Conservation (phyloP, 92 coral and sea anemone genomes). For the Palythoa grandis region DNA sequence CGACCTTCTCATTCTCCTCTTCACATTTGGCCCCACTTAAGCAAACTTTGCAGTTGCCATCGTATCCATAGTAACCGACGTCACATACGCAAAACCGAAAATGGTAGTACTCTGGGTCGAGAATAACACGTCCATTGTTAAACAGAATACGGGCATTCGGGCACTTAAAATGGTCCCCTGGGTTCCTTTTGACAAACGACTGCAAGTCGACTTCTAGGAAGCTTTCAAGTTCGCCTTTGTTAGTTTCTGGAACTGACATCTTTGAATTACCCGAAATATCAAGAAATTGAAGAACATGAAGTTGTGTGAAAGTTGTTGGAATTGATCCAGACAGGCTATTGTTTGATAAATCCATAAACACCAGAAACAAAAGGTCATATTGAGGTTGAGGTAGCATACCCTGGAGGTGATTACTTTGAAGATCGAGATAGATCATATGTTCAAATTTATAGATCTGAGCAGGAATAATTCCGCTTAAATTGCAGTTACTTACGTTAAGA, state of each 20-base stretch:
- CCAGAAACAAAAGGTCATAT: conserved; percentile 14
- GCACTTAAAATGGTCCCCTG: conserved; percentile 47
- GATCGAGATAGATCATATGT: conserved; percentile 33
- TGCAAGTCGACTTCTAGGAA: conserved; percentile 34
- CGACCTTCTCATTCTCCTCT: neutral
- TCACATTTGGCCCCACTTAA: conserved; percentile 58
- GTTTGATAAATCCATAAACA: conserved; percentile 38
- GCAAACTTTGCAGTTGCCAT: conserved; percentile 56
- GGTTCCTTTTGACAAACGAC: conserved; percentile 31
- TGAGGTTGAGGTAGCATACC: conserved; percentile 34
- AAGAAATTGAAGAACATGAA: conserved; percentile 24
- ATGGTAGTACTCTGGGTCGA: conserved; percentile 64
- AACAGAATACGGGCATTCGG: conserved; percentile 58
- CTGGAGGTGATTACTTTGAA: conserved; percentile 16
- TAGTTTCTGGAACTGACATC: conserved; percentile 14
- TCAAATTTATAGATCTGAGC: conserved; percentile 34
- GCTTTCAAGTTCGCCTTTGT: conserved; percentile 32
- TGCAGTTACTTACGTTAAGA: conserved; percentile 37
- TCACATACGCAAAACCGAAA: conserved; percentile 62
- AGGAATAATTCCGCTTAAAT: conserved; percentile 33
- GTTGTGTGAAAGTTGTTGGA: conserved; percentile 19
- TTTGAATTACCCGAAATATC: conserved; percentile 35
- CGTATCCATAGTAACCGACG: conserved; percentile 54
- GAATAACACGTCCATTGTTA: conserved; percentile 58
- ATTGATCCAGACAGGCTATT: conserved; percentile 39